Evolutionary conservation across 2,797 vertebrate species (phyloP).

Genomic region (Mustela erminea): DNA sequence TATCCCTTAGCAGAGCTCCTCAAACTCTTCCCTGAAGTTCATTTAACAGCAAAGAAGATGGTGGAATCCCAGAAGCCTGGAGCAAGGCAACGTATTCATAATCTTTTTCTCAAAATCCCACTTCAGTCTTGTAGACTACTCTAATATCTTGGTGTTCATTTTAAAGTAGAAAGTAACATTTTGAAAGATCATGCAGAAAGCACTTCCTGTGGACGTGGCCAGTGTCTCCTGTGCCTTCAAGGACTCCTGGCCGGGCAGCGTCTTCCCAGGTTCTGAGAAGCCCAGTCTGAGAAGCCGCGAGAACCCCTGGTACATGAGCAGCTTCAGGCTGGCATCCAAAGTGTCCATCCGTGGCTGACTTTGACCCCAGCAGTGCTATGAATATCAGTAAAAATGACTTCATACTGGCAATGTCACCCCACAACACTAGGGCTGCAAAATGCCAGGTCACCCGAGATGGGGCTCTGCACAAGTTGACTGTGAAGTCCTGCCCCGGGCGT

Average conservation of each 20-base stretch:
- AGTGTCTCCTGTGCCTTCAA: background rate
- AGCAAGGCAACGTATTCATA: background rate
- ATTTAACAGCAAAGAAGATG: background rate
- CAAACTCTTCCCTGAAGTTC: background rate
- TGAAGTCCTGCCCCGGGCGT: rapidly evolving
- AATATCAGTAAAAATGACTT: background rate
- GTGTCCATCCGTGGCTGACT: background rate
- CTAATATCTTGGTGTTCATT: background rate
- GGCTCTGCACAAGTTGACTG: background rate
- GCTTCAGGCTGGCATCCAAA: background rate
- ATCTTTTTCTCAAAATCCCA: background rate
- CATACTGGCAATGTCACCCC: background rate
- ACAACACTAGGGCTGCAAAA: background rate
- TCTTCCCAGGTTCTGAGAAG: background rate
- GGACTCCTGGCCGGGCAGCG: background rate
- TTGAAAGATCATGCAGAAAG: background rate
- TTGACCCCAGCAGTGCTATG: background rate
- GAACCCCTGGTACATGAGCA: rapidly evolving
- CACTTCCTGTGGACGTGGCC: background rate
- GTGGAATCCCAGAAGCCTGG: background rate
- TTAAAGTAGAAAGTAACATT: background rate
- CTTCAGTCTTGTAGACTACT: background rate
- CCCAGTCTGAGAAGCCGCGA: background rate
- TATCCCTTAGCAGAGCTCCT: background rate
- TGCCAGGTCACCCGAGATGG: background rate